A percentile compares a stretch with the other conserved stretches of the same genome.
These are phyloP conservation scores for Trematocara marginatum DNA, from an alignment of 2,113 vertebrate species.

Conservation along the genomic window DNA sequence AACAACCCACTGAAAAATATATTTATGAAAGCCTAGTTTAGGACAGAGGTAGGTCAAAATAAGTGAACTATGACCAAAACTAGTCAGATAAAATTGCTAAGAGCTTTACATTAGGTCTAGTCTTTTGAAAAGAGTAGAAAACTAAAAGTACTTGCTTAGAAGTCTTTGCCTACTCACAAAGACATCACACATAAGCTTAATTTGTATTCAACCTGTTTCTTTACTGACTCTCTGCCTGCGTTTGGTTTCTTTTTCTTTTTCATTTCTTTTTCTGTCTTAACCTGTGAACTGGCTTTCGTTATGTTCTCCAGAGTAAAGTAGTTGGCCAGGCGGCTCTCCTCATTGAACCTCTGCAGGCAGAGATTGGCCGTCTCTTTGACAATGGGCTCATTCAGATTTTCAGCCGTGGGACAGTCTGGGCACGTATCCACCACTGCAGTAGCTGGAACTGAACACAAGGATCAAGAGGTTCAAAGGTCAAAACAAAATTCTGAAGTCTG, in stretches of 20 bases:
- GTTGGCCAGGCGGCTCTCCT: constrained; percentile 38
- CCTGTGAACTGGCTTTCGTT: constrained; percentile 52
- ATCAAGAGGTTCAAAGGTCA: neutral
- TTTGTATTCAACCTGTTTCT: neutral
- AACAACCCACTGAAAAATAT: constrained; percentile 32
- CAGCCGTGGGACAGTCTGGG: constrained; percentile 47
- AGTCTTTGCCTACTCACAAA: neutral
- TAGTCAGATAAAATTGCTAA: neutral
- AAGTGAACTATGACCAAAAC: neutral
- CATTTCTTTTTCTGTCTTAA: neutral
- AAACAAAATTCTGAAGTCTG: neutral
- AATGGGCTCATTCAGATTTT: constrained; percentile 18
- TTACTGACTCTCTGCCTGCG: neutral
- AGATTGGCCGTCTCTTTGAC: constrained; percentile 47
- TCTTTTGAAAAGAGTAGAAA: neutral
- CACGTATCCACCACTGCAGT: constrained; percentile 3
- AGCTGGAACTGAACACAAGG: constrained; percentile 28
- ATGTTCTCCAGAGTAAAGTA: constrained; percentile 51
- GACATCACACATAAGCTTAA: neutral
- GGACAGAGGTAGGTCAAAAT: neutral
- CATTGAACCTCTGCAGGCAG: constrained; percentile 53
- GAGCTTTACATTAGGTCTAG: neutral
- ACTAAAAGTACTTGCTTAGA: neutral
- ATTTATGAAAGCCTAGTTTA: neutral
- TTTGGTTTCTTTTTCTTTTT: neutral